A percentile compares a stretch with the other conserved stretches of the same genome.
Conservation (phyloP, 2,797 vertebrate species). For the Megalops cyprinoides region DNA sequence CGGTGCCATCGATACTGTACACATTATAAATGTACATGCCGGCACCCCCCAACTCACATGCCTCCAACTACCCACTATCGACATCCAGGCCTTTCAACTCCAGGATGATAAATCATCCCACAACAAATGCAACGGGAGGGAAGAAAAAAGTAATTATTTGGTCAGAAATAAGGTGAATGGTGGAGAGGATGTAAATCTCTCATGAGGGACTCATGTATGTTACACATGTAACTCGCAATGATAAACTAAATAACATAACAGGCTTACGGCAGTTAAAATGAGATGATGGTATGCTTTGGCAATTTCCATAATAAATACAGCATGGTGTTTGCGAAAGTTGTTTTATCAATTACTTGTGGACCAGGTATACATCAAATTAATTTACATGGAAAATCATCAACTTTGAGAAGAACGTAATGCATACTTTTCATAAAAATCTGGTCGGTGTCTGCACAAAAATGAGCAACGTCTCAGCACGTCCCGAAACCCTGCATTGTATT, state of each 20-base stretch:
- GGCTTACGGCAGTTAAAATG: no score
- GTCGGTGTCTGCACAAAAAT: background rate
- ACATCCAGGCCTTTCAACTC: background rate
- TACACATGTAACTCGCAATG: no score
- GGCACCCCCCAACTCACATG: conserved; percentile 3
- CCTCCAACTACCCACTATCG: conserved; percentile 14
- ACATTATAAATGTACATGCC: conserved; percentile 43
- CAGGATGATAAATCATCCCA: background rate
- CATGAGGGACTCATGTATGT: no score
- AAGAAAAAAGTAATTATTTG: background rate
- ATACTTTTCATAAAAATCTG: background rate
- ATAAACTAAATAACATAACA: no score
- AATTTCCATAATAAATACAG: no score
- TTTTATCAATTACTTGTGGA: no score
- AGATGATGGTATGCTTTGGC: no score
- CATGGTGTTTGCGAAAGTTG: no score
- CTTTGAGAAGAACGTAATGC: background rate
- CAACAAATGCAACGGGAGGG: no score
- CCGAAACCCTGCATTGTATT: conserved; percentile 51
- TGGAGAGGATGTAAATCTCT: no score
- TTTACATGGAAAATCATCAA: background rate
- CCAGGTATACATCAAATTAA: no score
- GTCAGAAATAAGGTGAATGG: background rate
- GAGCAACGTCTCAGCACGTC: background rate
- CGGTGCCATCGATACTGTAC: conserved; percentile 41